These are phyloP conservation scores for Hemibagrus wyckioides DNA, from an alignment of 2,113 vertebrate species.

Conservation along the genomic window DNA sequence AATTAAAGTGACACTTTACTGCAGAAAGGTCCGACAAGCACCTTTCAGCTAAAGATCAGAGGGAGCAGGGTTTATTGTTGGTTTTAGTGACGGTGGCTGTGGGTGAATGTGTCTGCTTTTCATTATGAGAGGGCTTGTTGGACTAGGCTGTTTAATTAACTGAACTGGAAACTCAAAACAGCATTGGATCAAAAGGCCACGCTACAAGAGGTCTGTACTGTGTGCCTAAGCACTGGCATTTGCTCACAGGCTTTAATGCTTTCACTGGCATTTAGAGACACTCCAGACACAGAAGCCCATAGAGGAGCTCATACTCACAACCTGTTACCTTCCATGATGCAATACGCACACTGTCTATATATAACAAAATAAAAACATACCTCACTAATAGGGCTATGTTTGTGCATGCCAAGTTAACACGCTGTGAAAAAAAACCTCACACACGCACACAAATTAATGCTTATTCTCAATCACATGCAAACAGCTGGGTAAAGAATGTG, in stretches of 20 bases:
- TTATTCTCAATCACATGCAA: constrained; percentile 41
- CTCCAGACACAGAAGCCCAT: constrained; percentile 26
- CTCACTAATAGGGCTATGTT: constrained; percentile 10
- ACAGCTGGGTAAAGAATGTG: constrained; percentile 52
- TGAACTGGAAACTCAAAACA: constrained; percentile 49
- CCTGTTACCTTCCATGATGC: constrained; percentile 28
- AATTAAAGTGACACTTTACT: constrained; percentile 49
- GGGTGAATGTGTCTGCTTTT: constrained; percentile 42
- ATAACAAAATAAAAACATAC: constrained; percentile 24
- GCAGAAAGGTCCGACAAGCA: constrained; percentile 26
- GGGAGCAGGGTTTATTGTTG: constrained; percentile 29
- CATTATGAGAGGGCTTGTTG: constrained; percentile 38
- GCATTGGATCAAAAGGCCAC: constrained; percentile 44
- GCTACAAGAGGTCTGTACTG: constrained; percentile 35
- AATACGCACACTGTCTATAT: constrained; percentile 5
- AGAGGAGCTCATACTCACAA: constrained; percentile 16
- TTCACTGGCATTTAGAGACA: constrained; percentile 40
- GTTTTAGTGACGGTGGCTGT: constrained; percentile 33
- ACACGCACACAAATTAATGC: constrained; percentile 31
- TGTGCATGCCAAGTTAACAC: constrained; percentile 35
- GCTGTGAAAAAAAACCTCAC: constrained; percentile 16
- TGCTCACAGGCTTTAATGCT: constrained; percentile 33
- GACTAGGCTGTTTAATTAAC: constrained; percentile 46
- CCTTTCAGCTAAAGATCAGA: constrained; percentile 42
- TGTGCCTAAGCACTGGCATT: constrained; percentile 31